Evolutionary conservation across 1,140 invertebrate genomes (phyloP).

Genomic region (Sminthurides bifidus): DNA sequence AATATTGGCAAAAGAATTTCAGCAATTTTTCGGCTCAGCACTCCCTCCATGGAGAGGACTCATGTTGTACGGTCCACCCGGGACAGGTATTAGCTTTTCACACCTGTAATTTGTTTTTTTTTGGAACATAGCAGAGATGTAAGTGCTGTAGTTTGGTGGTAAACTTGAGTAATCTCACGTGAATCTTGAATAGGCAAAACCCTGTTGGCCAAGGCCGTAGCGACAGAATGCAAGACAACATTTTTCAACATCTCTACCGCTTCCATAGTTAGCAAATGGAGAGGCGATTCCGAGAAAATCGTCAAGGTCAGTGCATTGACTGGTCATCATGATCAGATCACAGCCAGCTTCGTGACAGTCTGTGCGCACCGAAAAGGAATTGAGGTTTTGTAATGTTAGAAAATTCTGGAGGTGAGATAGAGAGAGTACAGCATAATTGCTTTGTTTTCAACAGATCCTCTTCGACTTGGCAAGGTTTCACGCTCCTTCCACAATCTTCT

Average conservation of each 20-base stretch:
- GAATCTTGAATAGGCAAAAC: slow-evolving; percentile 58
- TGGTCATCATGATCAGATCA: slow-evolving; percentile 38
- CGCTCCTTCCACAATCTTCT: slow-evolving; percentile 86
- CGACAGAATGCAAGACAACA: slow-evolving; percentile 67
- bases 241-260: slow-evolving; percentile 88
- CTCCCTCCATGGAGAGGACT: slow-evolving; percentile 73
- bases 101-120: too few species aligned
- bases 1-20: slow-evolving; percentile 73
- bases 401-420: too few species aligned
- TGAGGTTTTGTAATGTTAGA: too few species aligned
- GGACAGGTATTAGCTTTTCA: too few species aligned
- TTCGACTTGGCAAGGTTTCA: slow-evolving; percentile 81
- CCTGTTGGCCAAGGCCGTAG: slow-evolving; percentile 73
- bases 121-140: neutral
- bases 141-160: neutral
- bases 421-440: too few species aligned
- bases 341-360: neutral
- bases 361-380: too few species aligned
- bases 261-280: slow-evolving; percentile 81
- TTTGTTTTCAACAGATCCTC: slow-evolving; percentile 52
- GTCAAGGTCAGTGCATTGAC: slow-evolving; percentile 55
- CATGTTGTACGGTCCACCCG: slow-evolving; percentile 76
- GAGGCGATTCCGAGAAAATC: slow-evolving; percentile 88
- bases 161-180: neutral
- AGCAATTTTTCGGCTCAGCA: slow-evolving; percentile 64